Base-by-base conservation (phyloP, 2,797 vertebrate species). In the Discoglossus pictus region DNA sequence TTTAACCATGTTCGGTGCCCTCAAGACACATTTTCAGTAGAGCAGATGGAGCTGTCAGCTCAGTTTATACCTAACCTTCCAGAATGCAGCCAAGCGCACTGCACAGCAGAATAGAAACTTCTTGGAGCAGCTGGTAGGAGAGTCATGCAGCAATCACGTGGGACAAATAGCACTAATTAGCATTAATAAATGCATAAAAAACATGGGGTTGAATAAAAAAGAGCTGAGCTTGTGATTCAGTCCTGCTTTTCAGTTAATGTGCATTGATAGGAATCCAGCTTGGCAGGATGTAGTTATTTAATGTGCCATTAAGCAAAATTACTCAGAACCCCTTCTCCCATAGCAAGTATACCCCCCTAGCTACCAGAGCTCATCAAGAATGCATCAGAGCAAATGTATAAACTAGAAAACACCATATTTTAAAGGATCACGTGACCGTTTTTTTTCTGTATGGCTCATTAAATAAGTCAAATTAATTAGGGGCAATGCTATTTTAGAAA, bases 41-140 rank as follows among this genome's bases (percentile, higher is more conserved):
- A 71, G 72, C 78, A 77, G 76, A 65, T 21, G 77, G 69, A 34
- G 20, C 77, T 76, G 44, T 84, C 79, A 73, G 62, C 67, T 50
- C 15, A 0, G 1, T 68, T 77, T 23, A 73, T 0, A 18, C 63
- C 60, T 50, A 4, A 60, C 23, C 72, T 62, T 58, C 75, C 74
- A 70, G 39, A 24, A 66, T 1, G 67, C 74, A 75, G 77, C 53
- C 54, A 65, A 77, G 76, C 68, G 15, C 73, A 62, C 31, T 52
- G 46, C 4, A n/a, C 52, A 42, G 23, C 35, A 2, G 24, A 53
- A 48, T 48, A 56, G 44, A 11, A 0, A 61, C 70, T 61, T 65
- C 61, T 55, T 12, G 0, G 27, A 68, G 65, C 79, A 74, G 75
- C 80, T 77, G 78, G 74, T 60, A 39, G 62, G 17, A 62, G 25